Evolutionary conservation across 2,797 vertebrate genomes (phyloP), one percentile per base, ranked within the genome.

Genomic region (Sciaenops ocellatus): DNA sequence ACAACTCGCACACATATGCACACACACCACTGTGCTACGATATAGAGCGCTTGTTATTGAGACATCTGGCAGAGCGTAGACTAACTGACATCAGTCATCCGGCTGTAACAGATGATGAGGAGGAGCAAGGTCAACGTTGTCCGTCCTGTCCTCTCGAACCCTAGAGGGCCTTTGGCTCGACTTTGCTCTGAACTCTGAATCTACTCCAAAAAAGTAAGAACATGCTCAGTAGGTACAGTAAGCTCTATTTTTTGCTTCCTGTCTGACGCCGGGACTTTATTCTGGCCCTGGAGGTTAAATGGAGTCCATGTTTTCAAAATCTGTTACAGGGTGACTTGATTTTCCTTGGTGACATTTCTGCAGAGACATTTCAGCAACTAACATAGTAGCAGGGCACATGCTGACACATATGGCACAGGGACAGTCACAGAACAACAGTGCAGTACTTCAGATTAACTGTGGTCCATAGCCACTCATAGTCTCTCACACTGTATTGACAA

Each of bases 51-150:
- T 90, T 92, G 82, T 89, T 90, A 87, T 75, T 51, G 71, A 85
- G 84, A 88, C 79, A 85, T 88, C 87, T 76, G 87, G 75, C 87
- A 80, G 55, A 74, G 42, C 44, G 71, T 28, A 56, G 81, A 74
- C 51, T 80, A 90, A 91, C 79, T 78, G 83, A 82, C 85, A 85
- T 87, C 87, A 88, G 73, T 89, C 87, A 87, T 88, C 55, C 47
- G 30, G 68, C 80, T 67, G 72, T 72, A 88, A 82, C 69, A 78
- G 76, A 89, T 85, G 74, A 89, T 85, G 87, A 83, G 56, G 73
- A 85, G 69, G 78, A 79, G 48, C 83, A 77, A 90, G 85, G 89
- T 90, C 85, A 80, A 41, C 3, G 3, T 72, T 67, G 48, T 75
- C 68, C 18, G 22, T 69, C 67, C 78, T 55, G 73, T 88, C 66